A percentile compares a stretch with the other conserved stretches of the same genome.
These are phyloP conservation scores for Escarpia spicata DNA, from an alignment of 2,888 invertebrate species.

Conservation along the genomic window DNA sequence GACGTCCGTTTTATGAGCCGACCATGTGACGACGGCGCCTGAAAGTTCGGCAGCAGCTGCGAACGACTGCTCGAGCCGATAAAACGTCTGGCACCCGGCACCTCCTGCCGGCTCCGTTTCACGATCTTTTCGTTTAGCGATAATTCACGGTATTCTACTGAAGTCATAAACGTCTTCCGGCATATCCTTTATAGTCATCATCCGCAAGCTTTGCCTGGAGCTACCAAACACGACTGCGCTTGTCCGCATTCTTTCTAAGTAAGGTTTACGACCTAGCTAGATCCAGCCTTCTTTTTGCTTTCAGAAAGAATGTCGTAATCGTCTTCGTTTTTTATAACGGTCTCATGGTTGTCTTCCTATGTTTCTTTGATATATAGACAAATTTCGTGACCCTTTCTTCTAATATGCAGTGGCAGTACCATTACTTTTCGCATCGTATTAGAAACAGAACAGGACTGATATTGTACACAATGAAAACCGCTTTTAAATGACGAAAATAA, in stretches of 20 bases:
- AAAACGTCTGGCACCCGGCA: not conserved
- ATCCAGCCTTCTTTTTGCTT: not conserved
- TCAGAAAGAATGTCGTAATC: not conserved
- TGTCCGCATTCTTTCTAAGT: not conserved
- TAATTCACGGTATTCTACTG: not conserved
- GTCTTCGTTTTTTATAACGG: not conserved
- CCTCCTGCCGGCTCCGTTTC: not conserved
- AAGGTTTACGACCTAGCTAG: not conserved
- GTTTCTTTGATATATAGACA: no score
- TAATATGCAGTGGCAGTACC: no score
- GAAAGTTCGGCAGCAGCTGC: not conserved
- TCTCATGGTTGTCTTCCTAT: not conserved
- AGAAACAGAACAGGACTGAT: no score
- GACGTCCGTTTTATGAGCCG: not conserved
- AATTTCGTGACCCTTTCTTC: no score
- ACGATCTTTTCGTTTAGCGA: slow-evolving; percentile 13
- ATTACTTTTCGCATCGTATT: no score
- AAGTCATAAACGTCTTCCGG: slow-evolving; percentile 4
- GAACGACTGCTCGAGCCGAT: not conserved
- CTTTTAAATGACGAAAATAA: no score
- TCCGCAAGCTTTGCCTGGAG: not conserved
- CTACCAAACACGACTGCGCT: not conserved
- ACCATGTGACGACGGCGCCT: not conserved
- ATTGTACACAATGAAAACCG: no score
- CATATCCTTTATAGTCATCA: not conserved